A percentile compares a stretch with the other conserved stretches of the same genome.
Conservation (phyloP, 2,797 vertebrate genomes). For the Heterohyrax brucei region DNA sequence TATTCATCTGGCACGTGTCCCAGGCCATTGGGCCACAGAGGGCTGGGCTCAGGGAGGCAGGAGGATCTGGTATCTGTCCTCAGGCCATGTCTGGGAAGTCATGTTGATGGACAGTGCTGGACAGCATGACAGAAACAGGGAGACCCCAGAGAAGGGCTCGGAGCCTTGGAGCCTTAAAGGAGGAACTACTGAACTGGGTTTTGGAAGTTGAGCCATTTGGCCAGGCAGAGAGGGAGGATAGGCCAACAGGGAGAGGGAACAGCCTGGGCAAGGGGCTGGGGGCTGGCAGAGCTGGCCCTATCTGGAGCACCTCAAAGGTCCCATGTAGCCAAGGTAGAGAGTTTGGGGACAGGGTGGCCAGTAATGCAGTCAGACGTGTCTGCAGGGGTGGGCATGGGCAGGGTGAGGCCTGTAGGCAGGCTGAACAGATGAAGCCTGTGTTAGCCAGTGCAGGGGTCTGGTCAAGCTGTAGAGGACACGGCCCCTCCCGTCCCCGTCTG, state of each 20-base stretch:
- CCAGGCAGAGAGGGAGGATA: too few relatives aligned
- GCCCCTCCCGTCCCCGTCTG: accelerated
- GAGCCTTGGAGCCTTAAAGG: neutral
- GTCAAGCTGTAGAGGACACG: neutral
- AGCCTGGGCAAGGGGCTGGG: neutral
- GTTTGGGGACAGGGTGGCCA: too few relatives aligned
- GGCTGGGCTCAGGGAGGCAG: too few relatives aligned
- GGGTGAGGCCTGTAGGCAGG: too few relatives aligned
- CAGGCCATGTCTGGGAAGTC: too few relatives aligned
- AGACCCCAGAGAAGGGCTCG: neutral
- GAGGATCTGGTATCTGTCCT: too few relatives aligned
- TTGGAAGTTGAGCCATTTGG: too few relatives aligned
- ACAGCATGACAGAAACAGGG: neutral
- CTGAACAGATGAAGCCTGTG: neutral
- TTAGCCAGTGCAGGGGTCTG: neutral
- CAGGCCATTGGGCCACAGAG: accelerated
- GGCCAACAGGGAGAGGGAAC: accelerated
- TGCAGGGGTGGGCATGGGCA: neutral
- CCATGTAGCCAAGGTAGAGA: neutral
- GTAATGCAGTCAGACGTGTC: neutral
- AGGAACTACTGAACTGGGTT: neutral
- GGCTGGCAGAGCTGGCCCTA: too few relatives aligned
- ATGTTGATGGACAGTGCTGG: neutral
- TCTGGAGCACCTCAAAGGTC: neutral
- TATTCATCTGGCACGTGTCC: neutral